Percentiles rank a stretch among this genome's conserved stretches.
These are phyloP conservation scores for Artibeus lituratus DNA, from an alignment of 2,797 vertebrate genomes.

Conservation along the genomic window DNA sequence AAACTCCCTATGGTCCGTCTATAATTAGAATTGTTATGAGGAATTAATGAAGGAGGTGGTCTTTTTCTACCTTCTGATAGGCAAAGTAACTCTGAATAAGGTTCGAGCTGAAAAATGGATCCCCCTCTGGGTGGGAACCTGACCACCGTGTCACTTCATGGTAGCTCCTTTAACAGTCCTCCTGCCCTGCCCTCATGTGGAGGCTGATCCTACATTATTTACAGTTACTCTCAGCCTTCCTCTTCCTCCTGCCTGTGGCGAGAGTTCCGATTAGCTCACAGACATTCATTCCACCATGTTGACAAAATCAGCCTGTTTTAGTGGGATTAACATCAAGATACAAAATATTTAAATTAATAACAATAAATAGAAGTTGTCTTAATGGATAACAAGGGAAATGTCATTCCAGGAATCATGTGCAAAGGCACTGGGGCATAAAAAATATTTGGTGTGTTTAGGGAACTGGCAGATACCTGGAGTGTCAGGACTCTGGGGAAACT, in stretches of 20 bases:
- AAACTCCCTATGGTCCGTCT: background rate
- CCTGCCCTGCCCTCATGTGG: background rate
- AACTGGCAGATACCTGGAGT: background rate
- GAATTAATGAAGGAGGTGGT: background rate
- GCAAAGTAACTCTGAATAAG: background rate
- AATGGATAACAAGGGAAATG: background rate
- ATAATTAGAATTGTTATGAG: background rate
- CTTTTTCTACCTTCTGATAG: background rate
- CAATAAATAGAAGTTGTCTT: background rate
- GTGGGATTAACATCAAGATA: background rate
- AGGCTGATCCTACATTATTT: background rate
- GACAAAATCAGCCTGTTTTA: background rate
- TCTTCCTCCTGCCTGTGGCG: background rate
- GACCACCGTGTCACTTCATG: rapidly evolving
- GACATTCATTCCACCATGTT: background rate
- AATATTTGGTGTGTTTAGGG: background rate
- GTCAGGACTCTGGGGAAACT: background rate
- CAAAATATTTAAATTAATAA: background rate
- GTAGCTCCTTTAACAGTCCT: background rate
- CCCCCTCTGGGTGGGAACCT: background rate
- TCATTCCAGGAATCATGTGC: background rate
- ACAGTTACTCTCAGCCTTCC: background rate
- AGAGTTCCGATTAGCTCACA: background rate
- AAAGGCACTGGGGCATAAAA: background rate
- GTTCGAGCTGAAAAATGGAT: background rate